Percentiles rank a stretch among this genome's conserved stretches.
These are phyloP conservation scores for Zeus faber DNA, from an alignment of 2,113 vertebrate species.

Conservation along the genomic window DNA sequence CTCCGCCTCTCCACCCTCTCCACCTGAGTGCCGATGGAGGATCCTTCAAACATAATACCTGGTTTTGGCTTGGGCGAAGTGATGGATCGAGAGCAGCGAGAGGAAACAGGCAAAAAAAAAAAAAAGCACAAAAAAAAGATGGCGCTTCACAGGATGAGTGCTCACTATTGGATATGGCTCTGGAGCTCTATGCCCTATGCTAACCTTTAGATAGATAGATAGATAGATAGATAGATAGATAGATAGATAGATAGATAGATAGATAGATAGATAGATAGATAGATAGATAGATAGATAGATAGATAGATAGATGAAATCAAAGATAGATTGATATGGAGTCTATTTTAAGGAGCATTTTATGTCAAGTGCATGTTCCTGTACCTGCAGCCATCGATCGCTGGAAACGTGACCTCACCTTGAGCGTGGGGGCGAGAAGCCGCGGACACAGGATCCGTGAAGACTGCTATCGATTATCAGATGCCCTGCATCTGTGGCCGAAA, in stretches of 20 bases:
- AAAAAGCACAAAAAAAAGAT: too few species aligned
- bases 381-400: constrained; percentile 31
- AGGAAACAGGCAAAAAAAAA: too few species aligned
- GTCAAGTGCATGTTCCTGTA: constrained; percentile 28
- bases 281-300: too few species aligned
- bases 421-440: constrained; percentile 70
- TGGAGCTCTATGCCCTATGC: too few species aligned
- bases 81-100: too few species aligned
- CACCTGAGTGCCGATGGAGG: constrained; percentile 60
- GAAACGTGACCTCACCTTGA: constrained; percentile 49
- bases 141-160: too few species aligned
- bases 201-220: too few species aligned
- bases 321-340: background rate
- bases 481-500: constrained; percentile 10
- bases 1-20: constrained; percentile 48
- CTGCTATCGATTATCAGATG: constrained; percentile 44
- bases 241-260: too few species aligned
- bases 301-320: too few species aligned
- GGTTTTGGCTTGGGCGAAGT: constrained; percentile 67
- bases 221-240: too few species aligned
- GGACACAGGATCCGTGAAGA: constrained; percentile 35
- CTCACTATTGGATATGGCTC: too few species aligned
- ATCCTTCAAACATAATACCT: constrained; percentile 65
- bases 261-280: too few species aligned
- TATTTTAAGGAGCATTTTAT: background rate